phyloP scores from a whole-genome alignment of 1,140 invertebrate species.

The Physella acuta region DNA sequence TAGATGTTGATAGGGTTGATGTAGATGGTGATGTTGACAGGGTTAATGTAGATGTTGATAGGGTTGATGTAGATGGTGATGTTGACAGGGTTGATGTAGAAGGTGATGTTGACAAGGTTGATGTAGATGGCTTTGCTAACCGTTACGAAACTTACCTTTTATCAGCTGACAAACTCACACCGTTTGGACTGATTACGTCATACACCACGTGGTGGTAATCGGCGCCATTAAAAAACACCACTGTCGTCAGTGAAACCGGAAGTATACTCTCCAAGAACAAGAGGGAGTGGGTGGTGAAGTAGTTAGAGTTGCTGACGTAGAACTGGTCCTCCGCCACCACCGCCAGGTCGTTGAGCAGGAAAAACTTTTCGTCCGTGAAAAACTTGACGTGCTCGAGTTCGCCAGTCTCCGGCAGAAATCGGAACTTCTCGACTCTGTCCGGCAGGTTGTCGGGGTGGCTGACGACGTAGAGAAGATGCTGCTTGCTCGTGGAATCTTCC shows the following conservation, averaged over 20 bases:
- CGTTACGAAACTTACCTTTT: neutral
- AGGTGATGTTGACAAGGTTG: too few species aligned
- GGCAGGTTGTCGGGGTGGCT: neutral
- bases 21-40: too few species aligned
- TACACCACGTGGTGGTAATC: neutral
- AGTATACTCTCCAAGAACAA: neutral
- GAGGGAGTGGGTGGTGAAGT: neutral
- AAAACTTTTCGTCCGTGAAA: neutral
- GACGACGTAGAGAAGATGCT: neutral
- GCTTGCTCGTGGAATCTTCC: neutral
- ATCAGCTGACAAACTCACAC: neutral
- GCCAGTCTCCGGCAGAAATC: neutral
- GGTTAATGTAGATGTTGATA: too few species aligned
- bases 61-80: too few species aligned
- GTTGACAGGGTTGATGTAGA: too few species aligned
- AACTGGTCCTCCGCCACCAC: neutral
- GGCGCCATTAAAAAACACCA: neutral
- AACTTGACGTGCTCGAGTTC: neutral
- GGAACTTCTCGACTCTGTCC: neutral
- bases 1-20: too few species aligned
- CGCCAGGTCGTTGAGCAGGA: neutral
- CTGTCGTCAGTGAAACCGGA: neutral
- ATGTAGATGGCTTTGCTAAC: too few species aligned
- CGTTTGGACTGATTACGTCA: neutral
- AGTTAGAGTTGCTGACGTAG: neutral